Base-by-base conservation (phyloP, 2,797 vertebrate genomes). In the Rhodeus uyekii region DNA sequence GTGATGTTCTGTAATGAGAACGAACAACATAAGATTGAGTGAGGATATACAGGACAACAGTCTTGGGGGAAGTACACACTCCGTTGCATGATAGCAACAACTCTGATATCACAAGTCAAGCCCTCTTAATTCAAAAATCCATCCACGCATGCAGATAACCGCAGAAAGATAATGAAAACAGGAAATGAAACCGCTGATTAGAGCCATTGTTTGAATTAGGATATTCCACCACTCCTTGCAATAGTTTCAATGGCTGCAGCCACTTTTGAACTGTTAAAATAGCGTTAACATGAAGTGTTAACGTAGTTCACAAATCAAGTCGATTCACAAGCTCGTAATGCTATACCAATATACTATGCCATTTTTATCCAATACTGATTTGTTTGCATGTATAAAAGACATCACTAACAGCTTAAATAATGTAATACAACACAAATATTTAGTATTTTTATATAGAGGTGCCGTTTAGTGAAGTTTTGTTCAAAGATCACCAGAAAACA, bases 101-200 rank as follows among this genome's bases (percentile, higher is more conserved):
- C 68, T 65, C 38, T 38, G 44, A 72, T 64, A 81, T 69, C 29
- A 76, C 10, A 14, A n/a, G 69, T 5, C n/a, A 71, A 67, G 78
- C 44, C 81, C 82, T 74, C 42, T 58, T 50, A 83, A 83, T 53
- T 32, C 44, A 86, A 64, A 83, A 72, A 34, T 60, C 32, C 63
- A 58, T 64, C 55, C 39, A 4, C 14, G 68, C 19, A 60, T 81
- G 39, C 67, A 83, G 53, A 58, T 69, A 36, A 69, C 73, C 67
- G 63, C 42, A 82, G 34, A 24, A 16, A 63, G 69, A 85, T 85
- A 75, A 75, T 53, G 76, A 63, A 79, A 82, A 69, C 58, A 60
- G 34, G 58, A 79, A 75, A 50, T 39, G 22, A 74, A 75, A 61
- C 32, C 76, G 53, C n/a, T 46, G 34, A 75, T 82, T 75, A 63